Conservation (phyloP, 2,888 invertebrate species). For the Eristalinus aeneus region DNA sequence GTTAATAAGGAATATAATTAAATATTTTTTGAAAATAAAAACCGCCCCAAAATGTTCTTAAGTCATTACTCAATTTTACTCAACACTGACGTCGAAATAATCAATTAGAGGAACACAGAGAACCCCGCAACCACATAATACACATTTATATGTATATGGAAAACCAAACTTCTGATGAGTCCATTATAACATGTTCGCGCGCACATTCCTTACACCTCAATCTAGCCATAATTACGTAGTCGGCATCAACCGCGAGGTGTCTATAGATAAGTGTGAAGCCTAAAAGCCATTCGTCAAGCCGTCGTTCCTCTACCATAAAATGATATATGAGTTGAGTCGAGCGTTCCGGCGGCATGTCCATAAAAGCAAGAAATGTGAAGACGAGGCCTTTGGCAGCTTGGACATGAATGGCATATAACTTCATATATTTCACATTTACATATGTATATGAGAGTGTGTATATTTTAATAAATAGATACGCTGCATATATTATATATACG, state of each 20-base stretch:
- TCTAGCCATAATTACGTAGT: slow-evolving; percentile 71
- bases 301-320: slow-evolving; percentile 71
- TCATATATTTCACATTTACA: not conserved
- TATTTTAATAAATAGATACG: slow-evolving; percentile 22
- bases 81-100: slow-evolving; percentile 58
- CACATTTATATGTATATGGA: slow-evolving; percentile 9
- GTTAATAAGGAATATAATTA: not conserved
- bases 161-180: slow-evolving; percentile 68
- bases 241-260: slow-evolving; percentile 70
- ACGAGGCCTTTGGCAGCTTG: slow-evolving; percentile 66
- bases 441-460: slow-evolving; percentile 13
- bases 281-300: slow-evolving; percentile 72
- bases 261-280: slow-evolving; percentile 70
- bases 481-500: slow-evolving; percentile 7
- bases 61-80: slow-evolving; percentile 65
- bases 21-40: slow-evolving; percentile 25
- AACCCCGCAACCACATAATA: slow-evolving; percentile 63
- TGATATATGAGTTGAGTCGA: slow-evolving; percentile 70
- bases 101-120: slow-evolving; percentile 68
- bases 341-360: slow-evolving; percentile 62
- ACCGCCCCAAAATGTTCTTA: slow-evolving; percentile 46
- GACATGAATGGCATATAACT: slow-evolving; percentile 66
- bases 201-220: slow-evolving; percentile 71
- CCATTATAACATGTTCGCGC: slow-evolving; percentile 70
- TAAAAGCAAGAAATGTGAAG: slow-evolving; percentile 52